Percentiles rank a stretch among this genome's conserved stretches.
phyloP scores from a whole-genome alignment of 2,797 vertebrate species.

The Denticeps clupeoides region DNA sequence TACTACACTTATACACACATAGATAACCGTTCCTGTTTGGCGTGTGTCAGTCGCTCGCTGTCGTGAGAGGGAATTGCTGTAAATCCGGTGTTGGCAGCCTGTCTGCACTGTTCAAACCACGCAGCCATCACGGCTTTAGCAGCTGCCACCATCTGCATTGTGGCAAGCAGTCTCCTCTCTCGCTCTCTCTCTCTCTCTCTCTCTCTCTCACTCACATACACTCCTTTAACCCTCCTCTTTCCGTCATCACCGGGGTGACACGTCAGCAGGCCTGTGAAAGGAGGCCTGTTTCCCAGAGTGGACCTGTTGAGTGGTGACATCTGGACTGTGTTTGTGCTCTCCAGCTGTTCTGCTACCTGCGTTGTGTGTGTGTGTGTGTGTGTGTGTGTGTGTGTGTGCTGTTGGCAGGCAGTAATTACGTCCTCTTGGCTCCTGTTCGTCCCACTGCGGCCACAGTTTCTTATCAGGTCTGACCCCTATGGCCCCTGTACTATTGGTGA shows the following conservation, averaged over 20 bases:
- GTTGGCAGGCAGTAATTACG: too few relatives aligned
- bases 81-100: slow-evolving; percentile 27
- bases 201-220: neutral
- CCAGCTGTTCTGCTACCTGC: slow-evolving; percentile 33
- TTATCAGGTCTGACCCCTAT: too few relatives aligned
- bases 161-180: neutral
- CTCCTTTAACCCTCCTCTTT: neutral
- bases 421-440: too few relatives aligned
- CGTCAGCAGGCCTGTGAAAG: neutral
- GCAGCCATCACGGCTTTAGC: slow-evolving; percentile 10
- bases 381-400: neutral
- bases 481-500: too few relatives aligned
- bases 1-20: too few relatives aligned
- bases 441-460: too few relatives aligned
- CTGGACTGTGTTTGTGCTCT: slow-evolving; percentile 32
- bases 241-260: neutral
- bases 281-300: slow-evolving; percentile 13
- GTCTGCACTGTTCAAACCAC: slow-evolving; percentile 14
- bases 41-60: slow-evolving; percentile 13
- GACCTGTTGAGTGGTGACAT: slow-evolving; percentile 25
- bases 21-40: too few relatives aligned
- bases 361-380: neutral
- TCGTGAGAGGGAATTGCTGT: slow-evolving; percentile 16
- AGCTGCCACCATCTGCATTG: slow-evolving; percentile 14
- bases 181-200: neutral